Evolutionary conservation across 1,140 invertebrate species (phyloP).

Genomic region (Monomorium pharaonis): DNA sequence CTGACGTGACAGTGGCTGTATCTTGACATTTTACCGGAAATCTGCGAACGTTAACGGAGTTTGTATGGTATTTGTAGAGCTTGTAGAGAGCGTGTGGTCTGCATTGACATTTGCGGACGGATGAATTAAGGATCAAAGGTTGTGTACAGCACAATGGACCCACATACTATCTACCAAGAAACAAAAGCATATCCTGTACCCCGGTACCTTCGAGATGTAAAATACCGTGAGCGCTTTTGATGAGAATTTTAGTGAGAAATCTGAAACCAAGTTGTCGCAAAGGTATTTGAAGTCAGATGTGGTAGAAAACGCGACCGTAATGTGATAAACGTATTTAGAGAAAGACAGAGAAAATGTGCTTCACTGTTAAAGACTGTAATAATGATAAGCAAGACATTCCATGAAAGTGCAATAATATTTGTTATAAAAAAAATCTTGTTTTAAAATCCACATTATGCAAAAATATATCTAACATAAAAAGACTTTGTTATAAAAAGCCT

Average conservation of each 20-base stretch:
- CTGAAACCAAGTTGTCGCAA: neutral
- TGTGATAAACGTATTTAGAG: neutral
- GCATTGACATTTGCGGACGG: neutral
- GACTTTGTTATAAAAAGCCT: neutral
- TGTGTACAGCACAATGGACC: neutral
- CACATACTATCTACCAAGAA: neutral
- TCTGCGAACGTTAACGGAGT: neutral
- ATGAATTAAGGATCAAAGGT: constrained; percentile 15
- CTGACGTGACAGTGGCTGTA: neutral
- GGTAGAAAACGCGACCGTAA: neutral
- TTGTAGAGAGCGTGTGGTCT: too few species aligned
- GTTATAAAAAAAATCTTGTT: neutral
- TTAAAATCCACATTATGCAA: neutral
- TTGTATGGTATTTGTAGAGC: neutral
- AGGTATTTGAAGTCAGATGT: neutral
- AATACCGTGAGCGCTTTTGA: neutral
- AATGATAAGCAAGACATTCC: neutral
- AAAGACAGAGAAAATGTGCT: neutral
- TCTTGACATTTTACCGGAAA: neutral
- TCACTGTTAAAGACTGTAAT: neutral
- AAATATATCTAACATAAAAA: too few species aligned
- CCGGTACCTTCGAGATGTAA: neutral
- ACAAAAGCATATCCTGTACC: neutral
- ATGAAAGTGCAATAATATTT: neutral
- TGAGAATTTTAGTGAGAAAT: neutral